phyloP scores from a whole-genome alignment of 1,140 invertebrate genomes.

The Battus philenor region DNA sequence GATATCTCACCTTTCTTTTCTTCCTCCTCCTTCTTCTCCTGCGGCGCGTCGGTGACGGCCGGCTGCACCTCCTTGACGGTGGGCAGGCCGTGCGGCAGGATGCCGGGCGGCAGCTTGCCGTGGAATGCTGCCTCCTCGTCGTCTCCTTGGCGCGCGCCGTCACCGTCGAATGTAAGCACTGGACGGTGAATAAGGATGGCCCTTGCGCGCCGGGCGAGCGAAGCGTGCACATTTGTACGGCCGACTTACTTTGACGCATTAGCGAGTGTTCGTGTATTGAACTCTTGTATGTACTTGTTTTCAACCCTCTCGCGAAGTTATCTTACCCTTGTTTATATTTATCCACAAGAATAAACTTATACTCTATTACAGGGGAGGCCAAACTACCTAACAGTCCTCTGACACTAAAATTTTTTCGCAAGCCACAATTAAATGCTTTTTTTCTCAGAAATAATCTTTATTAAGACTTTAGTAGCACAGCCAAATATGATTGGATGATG shows the following conservation, averaged over 20 bases:
- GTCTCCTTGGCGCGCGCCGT: constrained; percentile 87
- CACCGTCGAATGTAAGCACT: constrained; percentile 99
- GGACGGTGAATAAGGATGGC: constrained; percentile 90
- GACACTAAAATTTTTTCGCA: no score
- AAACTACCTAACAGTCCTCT: no score
- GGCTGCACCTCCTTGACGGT: constrained; percentile 96
- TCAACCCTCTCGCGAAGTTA: no score
- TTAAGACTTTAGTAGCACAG: no score
- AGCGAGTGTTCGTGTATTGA: background rate
- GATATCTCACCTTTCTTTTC: constrained; percentile 66
- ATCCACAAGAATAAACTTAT: no score
- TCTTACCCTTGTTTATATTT: no score
- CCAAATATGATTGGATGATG: no score
- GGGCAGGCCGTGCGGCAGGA: constrained; percentile 93
- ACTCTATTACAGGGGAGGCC: no score
- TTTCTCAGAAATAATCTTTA: no score
- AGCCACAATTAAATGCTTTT: no score
- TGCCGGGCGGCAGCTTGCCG: constrained; percentile 93
- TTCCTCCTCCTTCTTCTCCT: constrained; percentile 83
- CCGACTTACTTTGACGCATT: constrained; percentile 19
- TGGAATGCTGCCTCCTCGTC: constrained; percentile 91
- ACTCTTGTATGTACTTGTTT: background rate
- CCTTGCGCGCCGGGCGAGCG: constrained; percentile 34
- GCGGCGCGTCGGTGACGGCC: constrained; percentile 87
- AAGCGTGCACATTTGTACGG: constrained; percentile 16